Base-by-base conservation (phyloP, 2,888 invertebrate species). In the Ecliptopera silaceata region DNA sequence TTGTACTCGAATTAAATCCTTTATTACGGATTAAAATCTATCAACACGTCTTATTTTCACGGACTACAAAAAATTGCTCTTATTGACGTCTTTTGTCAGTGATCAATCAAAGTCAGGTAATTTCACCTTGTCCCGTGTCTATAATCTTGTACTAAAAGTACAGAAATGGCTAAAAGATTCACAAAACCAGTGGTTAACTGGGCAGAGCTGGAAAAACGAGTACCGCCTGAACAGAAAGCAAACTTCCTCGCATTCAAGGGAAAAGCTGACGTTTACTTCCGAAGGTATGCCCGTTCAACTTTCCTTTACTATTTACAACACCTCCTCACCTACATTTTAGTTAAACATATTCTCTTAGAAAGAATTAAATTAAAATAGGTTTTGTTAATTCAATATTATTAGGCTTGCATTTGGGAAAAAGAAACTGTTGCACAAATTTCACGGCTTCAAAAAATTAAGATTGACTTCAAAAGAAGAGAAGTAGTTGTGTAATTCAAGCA, bases 241-340 rank as follows among this genome's bases (percentile, higher is more conserved):
- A 70, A 84, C 13, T 90, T 76, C 62, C 68, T 78, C 15, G 80
- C 80, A 4, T 89, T 91, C 55, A 89, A 84, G 62, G 84, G 70
- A 4, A 91, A 87, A 68, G 71, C 85, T 1, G 86, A 87, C 22
- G 67, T 38, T 1, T 90, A 91, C 68, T 72, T 80, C 13, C 75
- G 82, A 41, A 74, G 81, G 89, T 86, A 51, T 36, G 41, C 12
- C 6, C 18, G 31, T 32, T 41, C 29, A 53, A 46, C 53, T 53
- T 52, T 52, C 52, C 31, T 51, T 43, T 10, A 15, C 43, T 51
- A 48, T 52, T 45, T 45, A 32, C 32, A 48, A 20, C 17, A 74
- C 45, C 56, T 55, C 42, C 58, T 41, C 39, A 46, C 20, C 31
- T 18, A 49, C 45, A 39, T 48, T 41, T 8, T 41, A 20, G 20